Conservation (phyloP, 2,113 vertebrate genomes). For the Protobothrops mucrosquamatus region DNA sequence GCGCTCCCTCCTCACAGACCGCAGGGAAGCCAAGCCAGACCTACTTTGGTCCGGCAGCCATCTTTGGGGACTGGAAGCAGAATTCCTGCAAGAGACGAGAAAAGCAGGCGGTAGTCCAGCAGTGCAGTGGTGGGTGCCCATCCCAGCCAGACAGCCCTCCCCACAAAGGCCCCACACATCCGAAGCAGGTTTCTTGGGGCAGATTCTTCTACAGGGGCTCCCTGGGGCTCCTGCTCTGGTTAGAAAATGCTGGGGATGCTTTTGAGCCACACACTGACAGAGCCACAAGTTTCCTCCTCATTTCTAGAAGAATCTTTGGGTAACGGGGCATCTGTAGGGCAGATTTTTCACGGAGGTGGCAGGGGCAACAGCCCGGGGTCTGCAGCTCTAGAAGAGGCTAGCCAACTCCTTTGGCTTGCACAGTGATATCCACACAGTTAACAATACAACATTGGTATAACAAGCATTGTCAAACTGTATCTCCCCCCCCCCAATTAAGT, state of each 20-base stretch:
- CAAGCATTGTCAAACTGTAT: neutral
- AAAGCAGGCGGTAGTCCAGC: rapidly evolving
- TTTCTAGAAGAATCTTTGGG: neutral
- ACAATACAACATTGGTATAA: neutral
- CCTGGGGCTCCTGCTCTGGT: neutral
- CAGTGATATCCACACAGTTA: neutral
- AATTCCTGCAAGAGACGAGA: constrained; percentile 2
- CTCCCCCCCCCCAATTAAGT: neutral
- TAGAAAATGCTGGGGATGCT: neutral
- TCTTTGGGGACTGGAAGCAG: neutral
- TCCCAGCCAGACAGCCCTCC: neutral
- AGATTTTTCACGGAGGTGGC: neutral
- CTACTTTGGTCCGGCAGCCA: constrained; percentile 51
- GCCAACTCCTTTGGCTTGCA: neutral
- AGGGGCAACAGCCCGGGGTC: neutral
- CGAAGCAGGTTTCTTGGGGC: neutral
- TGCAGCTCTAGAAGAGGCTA: neutral
- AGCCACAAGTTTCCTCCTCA: neutral
- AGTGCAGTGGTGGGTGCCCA: neutral
- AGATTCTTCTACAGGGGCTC: neutral
- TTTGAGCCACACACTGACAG: neutral
- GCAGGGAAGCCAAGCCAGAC: neutral
- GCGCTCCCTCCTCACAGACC: neutral
- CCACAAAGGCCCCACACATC: neutral
- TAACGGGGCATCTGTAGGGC: neutral